Base-by-base conservation (phyloP, 2,888 invertebrate genomes). In the Patella pellucida region DNA sequence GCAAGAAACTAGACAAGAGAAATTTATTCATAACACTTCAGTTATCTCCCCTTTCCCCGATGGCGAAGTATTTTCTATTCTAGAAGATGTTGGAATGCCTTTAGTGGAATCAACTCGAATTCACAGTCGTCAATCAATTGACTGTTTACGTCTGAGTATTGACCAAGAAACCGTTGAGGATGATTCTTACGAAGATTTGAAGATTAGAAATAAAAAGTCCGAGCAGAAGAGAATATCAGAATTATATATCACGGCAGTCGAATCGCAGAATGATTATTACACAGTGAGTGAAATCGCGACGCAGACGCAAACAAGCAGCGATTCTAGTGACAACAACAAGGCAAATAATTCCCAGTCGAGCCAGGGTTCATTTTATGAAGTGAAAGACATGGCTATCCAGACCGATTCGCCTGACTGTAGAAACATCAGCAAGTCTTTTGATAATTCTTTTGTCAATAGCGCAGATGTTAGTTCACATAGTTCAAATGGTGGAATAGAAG, bases 61-160 rank as follows among this genome's bases (percentile, higher is more conserved):
- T 62, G 62, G 27, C 31, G 78, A 70, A 12, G 51, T 74, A 31
- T 27, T 70, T 19, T 75, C 78, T 52, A 62, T 78, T 5, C 69
- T 73, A 15, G 83, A 84, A 70, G 79, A 83, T 52, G 74, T 85
- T 71, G 84, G 84, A 1, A 76, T 81, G 12, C 85, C 86, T 15
- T 70, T 85, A 14, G 79, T 83, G 31, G 87, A 87, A 78, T 87
- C 87, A 11, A 87, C 86, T 16, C 82, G 85, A 54, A 84, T 86
- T 31, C 81, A 84, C 72, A 79, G 85, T 69, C 75, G 82, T 62
- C 80, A 81, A 50, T 84, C 83, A 74, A 75, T 83, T 0, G 74
- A 77, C 68, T 77, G 76, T 52, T 16, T 70, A 52, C 51, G n/a
- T 16, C 52, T n/a, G 56, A 75, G 67, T 23, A 69, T 67, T 68